These are phyloP conservation scores for Eurystomus gularis DNA, from an alignment of 2,113 vertebrate species.

Conservation along the genomic window DNA sequence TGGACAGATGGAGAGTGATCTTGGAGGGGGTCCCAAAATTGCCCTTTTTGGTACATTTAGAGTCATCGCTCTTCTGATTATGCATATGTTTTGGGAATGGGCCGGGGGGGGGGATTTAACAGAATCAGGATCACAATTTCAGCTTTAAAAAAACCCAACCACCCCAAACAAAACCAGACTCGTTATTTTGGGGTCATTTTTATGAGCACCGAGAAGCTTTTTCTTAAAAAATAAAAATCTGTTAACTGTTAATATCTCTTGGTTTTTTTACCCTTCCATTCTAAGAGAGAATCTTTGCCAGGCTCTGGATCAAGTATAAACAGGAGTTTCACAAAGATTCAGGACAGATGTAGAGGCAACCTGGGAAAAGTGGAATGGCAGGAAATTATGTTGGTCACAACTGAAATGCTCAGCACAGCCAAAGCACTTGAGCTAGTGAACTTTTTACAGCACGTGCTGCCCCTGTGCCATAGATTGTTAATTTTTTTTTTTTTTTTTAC, in stretches of 20 bases:
- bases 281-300: neutral
- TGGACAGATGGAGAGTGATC: conserved; percentile 47
- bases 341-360: conserved; percentile 16
- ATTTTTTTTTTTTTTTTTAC: neutral
- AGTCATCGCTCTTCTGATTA: neutral
- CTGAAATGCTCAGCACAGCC: conserved; percentile 26
- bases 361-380: conserved; percentile 18
- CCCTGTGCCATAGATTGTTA: conserved; percentile 22
- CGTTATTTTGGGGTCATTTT: conserved; percentile 8
- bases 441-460: conserved; percentile 3
- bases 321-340: neutral
- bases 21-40: conserved; percentile 52
- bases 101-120: conserved; percentile 18
- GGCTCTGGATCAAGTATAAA: neutral
- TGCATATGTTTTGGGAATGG: conserved; percentile 7
- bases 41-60: conserved; percentile 24
- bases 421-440: conserved; percentile 24
- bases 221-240: neutral
- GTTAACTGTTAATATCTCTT: neutral
- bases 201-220: neutral
- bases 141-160: neutral
- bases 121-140: conserved; percentile 11
- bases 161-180: neutral
- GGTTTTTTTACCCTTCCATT: neutral
- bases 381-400: conserved; percentile 30